phyloP scores from a whole-genome alignment of 2,888 invertebrate species.

The Allolobophora icterica region DNA sequence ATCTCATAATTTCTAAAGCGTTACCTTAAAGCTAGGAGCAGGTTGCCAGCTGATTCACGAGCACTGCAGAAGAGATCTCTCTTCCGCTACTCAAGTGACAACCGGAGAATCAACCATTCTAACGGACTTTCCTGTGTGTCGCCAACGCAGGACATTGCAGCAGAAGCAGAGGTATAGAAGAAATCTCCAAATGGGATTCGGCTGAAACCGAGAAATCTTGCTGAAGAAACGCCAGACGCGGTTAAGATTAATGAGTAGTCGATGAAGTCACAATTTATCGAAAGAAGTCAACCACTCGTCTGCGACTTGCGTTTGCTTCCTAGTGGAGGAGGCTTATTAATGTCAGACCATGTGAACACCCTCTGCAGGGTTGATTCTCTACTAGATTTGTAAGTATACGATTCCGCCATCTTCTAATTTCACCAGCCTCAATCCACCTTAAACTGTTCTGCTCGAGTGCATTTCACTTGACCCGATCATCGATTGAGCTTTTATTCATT shows the following conservation, averaged over 20 bases:
- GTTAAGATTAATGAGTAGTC: not conserved
- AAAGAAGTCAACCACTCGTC: slow-evolving; percentile 7
- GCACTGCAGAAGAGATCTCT: not conserved
- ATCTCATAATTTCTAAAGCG: too few relatives aligned
- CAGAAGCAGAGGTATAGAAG: not conserved
- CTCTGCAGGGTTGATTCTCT: not conserved
- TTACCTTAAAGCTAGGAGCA: too few relatives aligned
- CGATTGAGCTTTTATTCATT: too few relatives aligned
- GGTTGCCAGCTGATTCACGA: not conserved
- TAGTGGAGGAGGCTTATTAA: not conserved
- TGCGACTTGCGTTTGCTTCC: not conserved
- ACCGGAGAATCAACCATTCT: not conserved
- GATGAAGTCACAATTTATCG: not conserved
- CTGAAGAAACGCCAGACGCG: not conserved
- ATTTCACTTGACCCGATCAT: too few relatives aligned
- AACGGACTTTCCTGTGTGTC: not conserved
- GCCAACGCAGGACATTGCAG: not conserved
- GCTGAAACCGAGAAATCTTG: not conserved
- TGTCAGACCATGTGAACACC: not conserved
- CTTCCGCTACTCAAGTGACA: not conserved
- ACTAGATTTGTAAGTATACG: not conserved
- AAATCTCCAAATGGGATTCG: not conserved
- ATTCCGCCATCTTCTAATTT: not conserved
- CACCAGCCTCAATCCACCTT: not conserved
- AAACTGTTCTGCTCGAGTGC: not conserved